Evolutionary conservation across 2,888 invertebrate genomes (phyloP).

Genomic region (Vanessa cardui): DNA sequence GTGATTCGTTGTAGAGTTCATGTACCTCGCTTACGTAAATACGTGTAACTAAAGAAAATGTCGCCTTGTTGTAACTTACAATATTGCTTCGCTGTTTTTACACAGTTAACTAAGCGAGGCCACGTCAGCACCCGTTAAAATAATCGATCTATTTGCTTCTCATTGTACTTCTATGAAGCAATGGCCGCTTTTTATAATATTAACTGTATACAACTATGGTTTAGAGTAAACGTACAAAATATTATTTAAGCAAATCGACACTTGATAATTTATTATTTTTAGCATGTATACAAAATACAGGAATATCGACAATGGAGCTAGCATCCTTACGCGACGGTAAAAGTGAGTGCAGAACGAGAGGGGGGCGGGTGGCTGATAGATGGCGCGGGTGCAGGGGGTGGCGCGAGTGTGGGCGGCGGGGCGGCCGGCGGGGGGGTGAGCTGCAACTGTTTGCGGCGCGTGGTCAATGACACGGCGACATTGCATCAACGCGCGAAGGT

Average conservation of each 20-base stretch:
- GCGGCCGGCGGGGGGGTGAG: constrained; percentile 44
- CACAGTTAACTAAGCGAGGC: constrained; percentile 37
- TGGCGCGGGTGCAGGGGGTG: constrained; percentile 28
- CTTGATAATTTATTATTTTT: no score
- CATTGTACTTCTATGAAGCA: constrained; percentile 22
- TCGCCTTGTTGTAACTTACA: constrained; percentile 38
- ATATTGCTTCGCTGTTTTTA: constrained; percentile 39
- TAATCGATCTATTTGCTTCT: constrained; percentile 15
- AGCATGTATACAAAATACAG: constrained; percentile 5
- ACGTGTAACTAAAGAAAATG: constrained; percentile 67
- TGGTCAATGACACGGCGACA: constrained; percentile 82
- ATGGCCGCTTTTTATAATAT: constrained; percentile 28
- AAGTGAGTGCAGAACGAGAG: constrained; percentile 24
- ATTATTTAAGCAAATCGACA: background rate
- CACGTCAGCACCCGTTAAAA: constrained; percentile 23
- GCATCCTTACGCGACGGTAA: constrained; percentile 33
- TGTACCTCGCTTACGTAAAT: constrained; percentile 75
- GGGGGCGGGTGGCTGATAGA: constrained; percentile 33
- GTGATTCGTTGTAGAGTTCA: constrained; percentile 70
- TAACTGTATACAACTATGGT: constrained; percentile 19
- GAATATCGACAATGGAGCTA: constrained; percentile 20
- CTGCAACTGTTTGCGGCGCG: constrained; percentile 53
- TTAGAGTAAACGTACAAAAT: constrained; percentile 10
- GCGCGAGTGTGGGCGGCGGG: constrained; percentile 38
- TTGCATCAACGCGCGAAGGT: constrained; percentile 81